These are phyloP conservation scores for Ammodytes marinus DNA, from an alignment of 2,113 vertebrate genomes.

Conservation along the genomic window DNA sequence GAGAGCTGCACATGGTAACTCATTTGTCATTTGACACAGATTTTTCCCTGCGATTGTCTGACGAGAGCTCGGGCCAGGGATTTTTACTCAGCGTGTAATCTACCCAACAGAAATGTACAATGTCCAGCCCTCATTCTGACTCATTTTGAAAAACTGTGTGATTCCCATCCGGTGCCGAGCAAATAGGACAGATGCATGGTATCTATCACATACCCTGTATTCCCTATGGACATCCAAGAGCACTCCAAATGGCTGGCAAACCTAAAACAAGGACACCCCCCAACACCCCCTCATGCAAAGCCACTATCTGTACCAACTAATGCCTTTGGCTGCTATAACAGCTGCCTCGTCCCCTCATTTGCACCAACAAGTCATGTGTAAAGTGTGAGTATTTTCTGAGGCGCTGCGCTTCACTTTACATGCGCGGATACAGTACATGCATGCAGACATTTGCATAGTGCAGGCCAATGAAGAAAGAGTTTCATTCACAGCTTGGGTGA, in stretches of 20 bases:
- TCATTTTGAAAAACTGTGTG: constrained; percentile 12
- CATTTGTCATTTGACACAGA: constrained; percentile 24
- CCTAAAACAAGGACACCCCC: constrained; percentile 29
- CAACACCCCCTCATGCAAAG: constrained; percentile 15
- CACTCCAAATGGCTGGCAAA: constrained; percentile 43
- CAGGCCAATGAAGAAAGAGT: constrained; percentile 67
- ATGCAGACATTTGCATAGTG: constrained; percentile 54
- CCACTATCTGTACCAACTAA: constrained; percentile 68
- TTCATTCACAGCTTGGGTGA: constrained; percentile 72
- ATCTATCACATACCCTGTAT: constrained; percentile 59
- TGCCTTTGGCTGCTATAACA: constrained; percentile 68
- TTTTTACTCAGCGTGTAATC: constrained; percentile 31
- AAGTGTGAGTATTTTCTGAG: constrained; percentile 39
- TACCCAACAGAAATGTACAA: constrained; percentile 21
- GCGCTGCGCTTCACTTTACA: constrained; percentile 18
- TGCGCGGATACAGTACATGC: constrained; percentile 11
- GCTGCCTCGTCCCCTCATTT: constrained; percentile 60
- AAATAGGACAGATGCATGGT: constrained; percentile 65
- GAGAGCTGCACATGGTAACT: constrained; percentile 13
- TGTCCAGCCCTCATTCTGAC: constrained; percentile 12
- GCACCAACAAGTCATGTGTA: constrained; percentile 65
- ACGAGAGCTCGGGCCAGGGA: constrained; percentile 1
- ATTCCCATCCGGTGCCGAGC: constrained; percentile 19
- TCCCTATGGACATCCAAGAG: constrained; percentile 40
- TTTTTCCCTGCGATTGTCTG: constrained; percentile 5